These are phyloP conservation scores for Thecophora atra DNA, from an alignment of 2,888 invertebrate species.

Conservation along the genomic window DNA sequence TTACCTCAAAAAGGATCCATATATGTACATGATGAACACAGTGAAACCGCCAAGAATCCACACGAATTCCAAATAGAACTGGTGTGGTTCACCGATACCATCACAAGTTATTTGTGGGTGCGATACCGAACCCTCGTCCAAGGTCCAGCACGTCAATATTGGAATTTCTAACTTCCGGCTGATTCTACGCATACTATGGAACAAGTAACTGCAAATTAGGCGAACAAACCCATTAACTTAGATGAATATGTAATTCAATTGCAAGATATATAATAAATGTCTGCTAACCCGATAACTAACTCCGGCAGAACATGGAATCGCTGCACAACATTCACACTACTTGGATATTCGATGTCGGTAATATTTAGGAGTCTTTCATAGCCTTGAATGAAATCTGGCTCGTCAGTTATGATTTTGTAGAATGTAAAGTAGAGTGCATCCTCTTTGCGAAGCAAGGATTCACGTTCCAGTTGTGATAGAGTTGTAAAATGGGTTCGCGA, in stretches of 20 bases:
- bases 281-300: conserved; percentile 68
- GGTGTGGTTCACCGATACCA: conserved; percentile 81
- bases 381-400: conserved; percentile 72
- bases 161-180: conserved; percentile 49
- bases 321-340: conserved; percentile 81
- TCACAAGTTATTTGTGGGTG: conserved; percentile 68
- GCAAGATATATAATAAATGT: no score
- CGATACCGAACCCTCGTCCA: conserved; percentile 44
- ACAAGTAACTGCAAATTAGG: conserved; percentile 52
- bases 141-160: conserved; percentile 50
- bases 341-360: conserved; percentile 82
- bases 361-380: conserved; percentile 75
- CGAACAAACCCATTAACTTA: neutral
- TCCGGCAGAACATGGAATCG: conserved; percentile 88
- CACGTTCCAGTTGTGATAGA: conserved; percentile 80
- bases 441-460: conserved; percentile 86
- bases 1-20: conserved; percentile 75
- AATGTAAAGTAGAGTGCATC: conserved; percentile 92
- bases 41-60: conserved; percentile 81
- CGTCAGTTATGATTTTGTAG: conserved; percentile 81
- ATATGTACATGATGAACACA: conserved; percentile 73
- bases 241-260: neutral
- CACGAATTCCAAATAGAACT: conserved; percentile 82
- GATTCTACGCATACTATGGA: conserved; percentile 52
- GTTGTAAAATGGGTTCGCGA: conserved; percentile 85